Base-by-base conservation (phyloP, 2,113 vertebrate species). In the Martes martes region DNA sequence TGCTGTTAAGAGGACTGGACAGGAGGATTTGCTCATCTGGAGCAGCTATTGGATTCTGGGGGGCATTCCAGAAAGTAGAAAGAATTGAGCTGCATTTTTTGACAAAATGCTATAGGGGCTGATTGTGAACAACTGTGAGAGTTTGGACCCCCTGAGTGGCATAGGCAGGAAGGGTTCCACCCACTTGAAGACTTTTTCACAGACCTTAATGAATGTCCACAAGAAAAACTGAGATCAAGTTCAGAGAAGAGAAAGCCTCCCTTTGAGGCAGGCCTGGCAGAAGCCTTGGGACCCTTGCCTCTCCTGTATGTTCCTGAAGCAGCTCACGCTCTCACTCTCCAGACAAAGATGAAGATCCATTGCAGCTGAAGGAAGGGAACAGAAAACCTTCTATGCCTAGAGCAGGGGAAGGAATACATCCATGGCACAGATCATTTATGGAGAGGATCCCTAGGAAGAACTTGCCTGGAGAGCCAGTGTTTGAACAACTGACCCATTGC, bases 1-100 rank as follows among this genome's bases (percentile, higher is more conserved):
- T 1, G 3, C 26, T 19, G 0, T 45, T 71, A 6, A 2, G 19
- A 78, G 15, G 4, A 26, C 0, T 1, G 7, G 36, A 39, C 31
- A 31, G 23, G 36, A 47, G 39, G 4, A 26, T 33, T 78, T 69
- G 57, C 16, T 65, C 26, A 4, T 83, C 15, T 26, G 47, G 18
- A 83, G 13, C 24, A 23, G n/a, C 3, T 50, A 18, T 21, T 78
- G 11, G 50, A 7, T 78, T 42, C 42, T 28, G 52, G 85, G 21
- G 19, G 39, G 36, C 19, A 39, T 24, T 65, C 18, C 36, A 71
- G 71, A n/a, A 50, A 59, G 50, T 23, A 47, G 59, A 19, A 59
- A 61, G 71, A 93, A 69, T 9, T 84, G 47, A 93, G 69, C 39
- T 59, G 19, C 36, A 78, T 36, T 23, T 69, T 74, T 91, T 16